Evolutionary conservation across 2,113 vertebrate genomes (phyloP).

Genomic region (Callopanchax toddi): DNA sequence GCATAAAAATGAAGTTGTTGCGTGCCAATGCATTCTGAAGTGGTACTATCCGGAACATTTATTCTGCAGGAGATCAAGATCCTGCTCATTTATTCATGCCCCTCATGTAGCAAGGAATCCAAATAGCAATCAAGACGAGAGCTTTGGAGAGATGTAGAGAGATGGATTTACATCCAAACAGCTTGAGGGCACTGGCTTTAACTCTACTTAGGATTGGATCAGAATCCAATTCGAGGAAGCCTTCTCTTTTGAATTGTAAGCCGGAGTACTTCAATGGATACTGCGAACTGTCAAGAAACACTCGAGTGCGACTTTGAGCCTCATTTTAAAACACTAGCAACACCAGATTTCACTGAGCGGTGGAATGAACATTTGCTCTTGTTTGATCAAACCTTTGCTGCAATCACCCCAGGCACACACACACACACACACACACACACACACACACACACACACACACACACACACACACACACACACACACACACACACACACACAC

Average conservation of each 20-base stretch:
- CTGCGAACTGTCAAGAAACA: conserved; percentile 50
- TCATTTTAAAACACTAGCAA: conserved; percentile 39
- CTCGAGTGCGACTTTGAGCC: conserved; percentile 39
- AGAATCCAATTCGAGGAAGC: conserved; percentile 66
- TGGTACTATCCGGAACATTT: conserved; percentile 42
- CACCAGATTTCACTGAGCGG: conserved; percentile 45
- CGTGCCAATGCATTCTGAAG: conserved; percentile 27
- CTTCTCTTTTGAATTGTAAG: conserved; percentile 63
- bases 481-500: conserved; percentile 4
- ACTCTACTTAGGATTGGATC: conserved; percentile 69
- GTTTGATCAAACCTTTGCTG: conserved; percentile 30
- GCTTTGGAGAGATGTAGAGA: conserved; percentile 71
- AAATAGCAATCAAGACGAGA: conserved; percentile 72
- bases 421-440: conserved; percentile 4
- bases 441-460: not conserved
- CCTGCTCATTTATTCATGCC: conserved; percentile 61
- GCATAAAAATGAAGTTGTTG: conserved; percentile 18
- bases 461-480: not conserved
- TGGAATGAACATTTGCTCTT: conserved; percentile 32
- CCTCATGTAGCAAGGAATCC: conserved; percentile 52
- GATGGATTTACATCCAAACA: conserved; percentile 75
- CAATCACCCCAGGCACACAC: conserved; percentile 2
- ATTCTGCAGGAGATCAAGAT: conserved; percentile 58
- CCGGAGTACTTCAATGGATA: conserved; percentile 54
- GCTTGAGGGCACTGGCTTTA: conserved; percentile 70